phyloP scores from a whole-genome alignment of 2,797 vertebrate genomes.

The Poecile montanus region DNA sequence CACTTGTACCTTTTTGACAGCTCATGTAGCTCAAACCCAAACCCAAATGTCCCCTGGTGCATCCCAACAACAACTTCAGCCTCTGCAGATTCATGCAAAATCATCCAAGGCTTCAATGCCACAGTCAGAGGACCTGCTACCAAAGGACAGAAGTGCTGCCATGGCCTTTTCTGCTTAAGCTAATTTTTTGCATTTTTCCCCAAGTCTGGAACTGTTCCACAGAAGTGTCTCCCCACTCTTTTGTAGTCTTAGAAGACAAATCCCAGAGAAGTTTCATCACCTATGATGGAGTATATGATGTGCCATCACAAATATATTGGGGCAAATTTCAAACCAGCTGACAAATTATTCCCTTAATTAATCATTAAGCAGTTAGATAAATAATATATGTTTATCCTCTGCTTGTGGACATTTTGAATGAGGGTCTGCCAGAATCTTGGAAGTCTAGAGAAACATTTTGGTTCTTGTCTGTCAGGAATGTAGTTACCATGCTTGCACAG shows the following conservation, averaged over 20 bases:
- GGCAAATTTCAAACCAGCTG: not conserved
- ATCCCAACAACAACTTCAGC: not conserved
- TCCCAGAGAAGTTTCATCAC: not conserved
- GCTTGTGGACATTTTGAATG: not conserved
- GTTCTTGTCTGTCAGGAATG: not conserved
- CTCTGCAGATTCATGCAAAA: not conserved
- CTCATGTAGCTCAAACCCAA: not conserved
- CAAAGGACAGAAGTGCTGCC: not conserved
- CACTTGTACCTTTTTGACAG: not conserved
- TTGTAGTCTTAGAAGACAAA: constrained; percentile 3
- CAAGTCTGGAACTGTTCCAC: not conserved
- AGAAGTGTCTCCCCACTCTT: not conserved
- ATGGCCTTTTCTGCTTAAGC: not conserved
- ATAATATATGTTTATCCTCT: not conserved
- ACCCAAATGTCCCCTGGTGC: not conserved
- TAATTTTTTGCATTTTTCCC: not conserved
- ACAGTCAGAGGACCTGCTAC: not conserved
- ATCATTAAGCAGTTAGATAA: not conserved
- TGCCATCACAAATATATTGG: not conserved
- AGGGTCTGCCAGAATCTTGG: not conserved
- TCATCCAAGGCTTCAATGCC: not conserved
- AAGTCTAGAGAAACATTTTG: not conserved
- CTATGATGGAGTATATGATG: not conserved
- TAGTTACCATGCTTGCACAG: not conserved
- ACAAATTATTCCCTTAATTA: constrained; percentile 30